These are phyloP conservation scores for Nymphicus hollandicus DNA, from an alignment of 2,113 vertebrate genomes.

Conservation along the genomic window DNA sequence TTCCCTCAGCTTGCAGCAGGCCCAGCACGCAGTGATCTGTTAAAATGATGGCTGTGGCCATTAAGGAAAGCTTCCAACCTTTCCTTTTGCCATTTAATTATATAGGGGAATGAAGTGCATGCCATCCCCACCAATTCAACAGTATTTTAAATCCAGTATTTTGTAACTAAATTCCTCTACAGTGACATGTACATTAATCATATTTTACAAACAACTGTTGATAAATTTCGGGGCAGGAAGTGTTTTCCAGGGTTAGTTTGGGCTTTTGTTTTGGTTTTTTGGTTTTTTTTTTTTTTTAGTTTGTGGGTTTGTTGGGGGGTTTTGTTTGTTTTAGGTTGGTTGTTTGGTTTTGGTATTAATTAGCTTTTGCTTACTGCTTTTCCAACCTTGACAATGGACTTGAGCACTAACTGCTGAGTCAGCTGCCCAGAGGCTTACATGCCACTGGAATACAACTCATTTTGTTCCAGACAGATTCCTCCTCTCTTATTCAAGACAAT, in stretches of 20 bases:
- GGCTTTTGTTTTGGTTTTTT: not conserved
- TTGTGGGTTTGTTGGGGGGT: not conserved
- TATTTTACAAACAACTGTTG: not conserved
- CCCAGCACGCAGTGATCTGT: not conserved
- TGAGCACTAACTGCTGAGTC: not conserved
- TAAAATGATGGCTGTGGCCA: rapidly evolving
- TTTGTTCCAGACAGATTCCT: not conserved
- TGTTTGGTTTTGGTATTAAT: not conserved
- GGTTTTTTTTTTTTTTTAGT: not conserved
- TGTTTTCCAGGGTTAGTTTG: not conserved
- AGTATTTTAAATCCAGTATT: not conserved
- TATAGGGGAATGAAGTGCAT: not conserved
- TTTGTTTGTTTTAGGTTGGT: not conserved
- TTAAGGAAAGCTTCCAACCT: not conserved
- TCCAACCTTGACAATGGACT: not conserved
- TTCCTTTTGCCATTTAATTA: not conserved
- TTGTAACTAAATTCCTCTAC: not conserved
- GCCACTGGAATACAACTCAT: not conserved
- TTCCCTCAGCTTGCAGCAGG: not conserved
- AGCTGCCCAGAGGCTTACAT: not conserved
- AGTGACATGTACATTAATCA: not conserved
- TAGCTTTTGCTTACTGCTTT: not conserved
- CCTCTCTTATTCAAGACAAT: not conserved
- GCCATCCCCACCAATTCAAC: not conserved
- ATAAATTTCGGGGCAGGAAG: not conserved